Conservation (phyloP, 1,140 invertebrate species). For the Drosophila nikananu region DNA sequence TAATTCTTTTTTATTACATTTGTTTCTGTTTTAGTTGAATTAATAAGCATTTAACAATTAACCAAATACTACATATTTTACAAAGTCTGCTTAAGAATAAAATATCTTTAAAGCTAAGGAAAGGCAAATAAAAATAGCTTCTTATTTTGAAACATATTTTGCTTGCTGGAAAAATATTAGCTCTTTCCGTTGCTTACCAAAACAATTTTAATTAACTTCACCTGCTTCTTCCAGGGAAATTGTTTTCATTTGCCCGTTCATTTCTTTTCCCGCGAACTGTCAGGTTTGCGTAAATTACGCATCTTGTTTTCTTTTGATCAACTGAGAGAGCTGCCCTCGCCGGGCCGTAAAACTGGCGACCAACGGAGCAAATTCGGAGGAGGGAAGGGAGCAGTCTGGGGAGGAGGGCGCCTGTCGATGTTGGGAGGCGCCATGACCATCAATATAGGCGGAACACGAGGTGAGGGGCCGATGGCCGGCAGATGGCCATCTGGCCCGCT, state of each 20-base stretch:
- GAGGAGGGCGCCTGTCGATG: slow-evolving; percentile 13
- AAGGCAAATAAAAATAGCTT: background rate
- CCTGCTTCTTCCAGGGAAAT: background rate
- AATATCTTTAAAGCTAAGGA: background rate
- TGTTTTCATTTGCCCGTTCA: slow-evolving; percentile 1
- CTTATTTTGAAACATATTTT: background rate
- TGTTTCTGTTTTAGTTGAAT: background rate
- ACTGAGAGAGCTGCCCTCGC: slow-evolving; percentile 51
- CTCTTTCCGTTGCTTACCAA: background rate
- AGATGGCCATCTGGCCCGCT: slow-evolving; percentile 36
- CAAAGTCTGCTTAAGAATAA: background rate
- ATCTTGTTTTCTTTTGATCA: slow-evolving; percentile 11
- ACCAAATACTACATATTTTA: no score
- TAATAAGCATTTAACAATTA: background rate
- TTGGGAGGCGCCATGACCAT: slow-evolving; percentile 66
- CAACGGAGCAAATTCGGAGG: slow-evolving; percentile 21
- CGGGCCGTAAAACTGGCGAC: slow-evolving; percentile 44
- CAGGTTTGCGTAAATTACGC: background rate
- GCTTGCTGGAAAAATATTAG: background rate
- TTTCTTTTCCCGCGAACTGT: background rate
- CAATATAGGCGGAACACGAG: slow-evolving; percentile 67
- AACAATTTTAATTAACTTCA: background rate
- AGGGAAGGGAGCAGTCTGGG: background rate
- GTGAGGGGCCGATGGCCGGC: slow-evolving; percentile 40
- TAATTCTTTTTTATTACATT: background rate